These are phyloP conservation scores for Tromatobia lineatoria DNA, from an alignment of 2,888 invertebrate species.

Conservation along the genomic window DNA sequence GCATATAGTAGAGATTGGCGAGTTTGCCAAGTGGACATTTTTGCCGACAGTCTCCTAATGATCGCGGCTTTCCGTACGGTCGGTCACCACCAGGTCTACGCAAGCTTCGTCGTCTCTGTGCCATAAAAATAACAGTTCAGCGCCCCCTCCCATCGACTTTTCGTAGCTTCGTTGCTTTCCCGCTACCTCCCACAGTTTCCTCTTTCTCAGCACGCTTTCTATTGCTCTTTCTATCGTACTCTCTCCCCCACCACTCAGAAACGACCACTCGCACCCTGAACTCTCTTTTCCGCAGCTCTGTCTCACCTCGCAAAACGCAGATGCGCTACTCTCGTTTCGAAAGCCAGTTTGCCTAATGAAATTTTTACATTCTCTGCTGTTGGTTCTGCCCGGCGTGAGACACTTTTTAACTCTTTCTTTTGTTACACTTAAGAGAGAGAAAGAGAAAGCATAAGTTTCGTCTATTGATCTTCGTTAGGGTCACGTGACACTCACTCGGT, in stretches of 20 bases:
- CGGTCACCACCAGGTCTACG: conserved; percentile 39
- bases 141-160: conserved; percentile 24
- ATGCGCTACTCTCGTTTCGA: conserved; percentile 67
- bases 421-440: conserved; percentile 1
- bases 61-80: conserved; percentile 34
- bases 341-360: conserved; percentile 78
- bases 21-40: conserved; percentile 65
- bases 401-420: conserved; percentile 40
- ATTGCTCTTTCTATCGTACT: conserved; percentile 21
- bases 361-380: conserved; percentile 75
- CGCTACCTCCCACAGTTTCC: conserved; percentile 4
- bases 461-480: conserved; percentile 1
- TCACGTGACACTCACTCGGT: neutral
- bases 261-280: conserved; percentile 44
- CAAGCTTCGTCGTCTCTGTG: conserved; percentile 25
- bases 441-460: neutral
- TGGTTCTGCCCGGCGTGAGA: conserved; percentile 62
- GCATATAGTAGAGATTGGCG: conserved; percentile 54
- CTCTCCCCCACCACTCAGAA: conserved; percentile 17
- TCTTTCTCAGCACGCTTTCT: conserved; percentile 49
- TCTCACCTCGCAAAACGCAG: conserved; percentile 36
- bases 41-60: conserved; percentile 48
- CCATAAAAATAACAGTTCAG: conserved; percentile 62
- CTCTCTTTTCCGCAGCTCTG: conserved; percentile 43
- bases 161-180: conserved; percentile 10